Evolutionary conservation across 1,140 invertebrate species (phyloP), one percentile per base, ranked within the genome.

Genomic region (Cephus cinctus): DNA sequence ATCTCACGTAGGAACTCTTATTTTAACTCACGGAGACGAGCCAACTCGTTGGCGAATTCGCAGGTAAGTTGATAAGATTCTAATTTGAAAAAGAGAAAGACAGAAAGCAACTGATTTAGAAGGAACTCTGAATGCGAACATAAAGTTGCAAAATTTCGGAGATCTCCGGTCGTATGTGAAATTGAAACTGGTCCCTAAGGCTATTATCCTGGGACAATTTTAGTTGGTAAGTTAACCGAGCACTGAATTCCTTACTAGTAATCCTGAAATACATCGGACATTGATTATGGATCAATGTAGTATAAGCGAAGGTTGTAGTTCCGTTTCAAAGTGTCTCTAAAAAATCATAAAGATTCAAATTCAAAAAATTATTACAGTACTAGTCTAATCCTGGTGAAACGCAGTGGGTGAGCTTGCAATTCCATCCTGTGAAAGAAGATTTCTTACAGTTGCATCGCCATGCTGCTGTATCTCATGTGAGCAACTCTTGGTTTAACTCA

Each of bases 61-160:
- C 38, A 66, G 73, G 73, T 73, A 43, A 54, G 31, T 22, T 12
- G 34, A 42, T 43, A 35, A 43, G n/a, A n/a, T n/a, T n/a, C n/a
- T n/a, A n/a, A n/a, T n/a, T n/a, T n/a, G n/a, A n/a, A n/a, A n/a
- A n/a, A n/a, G n/a, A n/a, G n/a, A n/a, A n/a, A n/a, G n/a, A n/a
- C n/a, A n/a, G n/a, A n/a, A n/a, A n/a, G n/a, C n/a, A n/a, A n/a
- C n/a, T 5, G 72, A 71, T 48, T 63, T 67, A 5, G 69, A 62
- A 34, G 67, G 67, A 32, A 57, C 54, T 39, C 58, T 77, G 9
- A 65, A 62, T 14, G 59, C 69, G 5, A 71, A 54, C 49, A 73
- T 81, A 11, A 64, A 50, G 43, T 35, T 81, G 8, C 69, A 75
- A 52, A 80, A 80, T 52, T 68, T 40, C 4, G 79, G 79, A 8